phyloP scores from a whole-genome alignment of 1,140 invertebrate species.

The Hycleus cichorii region DNA sequence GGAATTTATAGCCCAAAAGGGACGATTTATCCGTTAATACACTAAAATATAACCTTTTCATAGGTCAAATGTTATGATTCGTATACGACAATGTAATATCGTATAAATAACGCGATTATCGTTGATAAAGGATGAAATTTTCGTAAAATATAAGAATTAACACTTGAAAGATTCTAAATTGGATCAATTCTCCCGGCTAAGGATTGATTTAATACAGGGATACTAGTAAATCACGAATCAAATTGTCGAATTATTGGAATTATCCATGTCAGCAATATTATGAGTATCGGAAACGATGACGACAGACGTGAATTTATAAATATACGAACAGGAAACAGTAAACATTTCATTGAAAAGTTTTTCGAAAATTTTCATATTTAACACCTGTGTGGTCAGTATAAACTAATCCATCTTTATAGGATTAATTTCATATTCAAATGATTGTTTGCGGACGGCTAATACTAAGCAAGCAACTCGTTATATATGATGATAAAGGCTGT shows the following conservation, averaged over 20 bases:
- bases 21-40: conserved; percentile 34
- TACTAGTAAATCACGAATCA: conserved; percentile 6
- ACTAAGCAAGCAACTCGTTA: conserved; percentile 14
- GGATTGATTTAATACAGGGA: conserved; percentile 8
- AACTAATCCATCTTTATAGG: background rate
- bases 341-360: too few species aligned
- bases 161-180: too few species aligned
- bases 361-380: too few species aligned
- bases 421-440: conserved; percentile 12
- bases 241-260: conserved; percentile 13
- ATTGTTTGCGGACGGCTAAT: conserved; percentile 9
- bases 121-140: too few species aligned
- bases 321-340: too few species aligned
- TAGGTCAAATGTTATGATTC: conserved; percentile 25
- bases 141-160: too few species aligned
- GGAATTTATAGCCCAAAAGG: conserved; percentile 32
- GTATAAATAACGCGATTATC: too few species aligned
- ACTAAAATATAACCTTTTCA: conserved; percentile 32
- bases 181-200: too few species aligned
- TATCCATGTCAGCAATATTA: conserved; percentile 12
- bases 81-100: background rate
- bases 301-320: too few species aligned
- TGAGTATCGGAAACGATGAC: too few species aligned
- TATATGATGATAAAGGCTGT: conserved; percentile 1
- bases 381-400: too few species aligned